Base-by-base conservation (phyloP, 2,888 invertebrate genomes). In the Caenorhabditis doughertyi region DNA sequence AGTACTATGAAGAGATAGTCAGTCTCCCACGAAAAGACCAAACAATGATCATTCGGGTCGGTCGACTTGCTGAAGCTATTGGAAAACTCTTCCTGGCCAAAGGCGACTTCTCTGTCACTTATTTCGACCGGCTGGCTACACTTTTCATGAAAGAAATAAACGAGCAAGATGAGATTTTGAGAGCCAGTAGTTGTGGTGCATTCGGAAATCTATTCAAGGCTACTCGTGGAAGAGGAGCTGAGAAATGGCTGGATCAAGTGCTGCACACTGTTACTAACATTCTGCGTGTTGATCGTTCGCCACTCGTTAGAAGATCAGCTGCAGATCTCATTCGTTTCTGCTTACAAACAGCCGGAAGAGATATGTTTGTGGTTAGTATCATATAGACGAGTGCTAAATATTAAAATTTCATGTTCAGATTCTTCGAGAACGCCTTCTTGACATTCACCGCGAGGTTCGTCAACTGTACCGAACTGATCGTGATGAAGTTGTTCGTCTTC, bases 401-500 rank as follows among this genome's bases (percentile, higher is more conserved):
- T n/a, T 53, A 5, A 47, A 18, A 5, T 3, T 13, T 3, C 3
- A 32, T n/a, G 47, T 42, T 60, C 77, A 89, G 89, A 70, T 79
- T n/a, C 39, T 87, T 16, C 84, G 84, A 3, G 81, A 79, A 25
- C 32, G 49, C 8, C 76, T 89, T 47, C 71, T 80, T 1, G 82
- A 86, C 32, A 51, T 89, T 21, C 79, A 76, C 25, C 84, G 86
- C 7, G 68, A 76, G 35, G 76, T 89, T 27, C 74, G 60, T 13
- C 39, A 71, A 3, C 65, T 89, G 8, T 71, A 82, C 74, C 71
- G 71, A 35, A 67, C 67, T n/a, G 90, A 90, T 58, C 56, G 70
- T 16, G 89, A 90, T 70, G 85, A 88, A 11, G 85, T 87, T 7
- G 88, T 90, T 18, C 86, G 89, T 23, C 80, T 90, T 23, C 90